phyloP scores from a whole-genome alignment of 2,888 invertebrate species.

The Opisthograptis luteolata region DNA sequence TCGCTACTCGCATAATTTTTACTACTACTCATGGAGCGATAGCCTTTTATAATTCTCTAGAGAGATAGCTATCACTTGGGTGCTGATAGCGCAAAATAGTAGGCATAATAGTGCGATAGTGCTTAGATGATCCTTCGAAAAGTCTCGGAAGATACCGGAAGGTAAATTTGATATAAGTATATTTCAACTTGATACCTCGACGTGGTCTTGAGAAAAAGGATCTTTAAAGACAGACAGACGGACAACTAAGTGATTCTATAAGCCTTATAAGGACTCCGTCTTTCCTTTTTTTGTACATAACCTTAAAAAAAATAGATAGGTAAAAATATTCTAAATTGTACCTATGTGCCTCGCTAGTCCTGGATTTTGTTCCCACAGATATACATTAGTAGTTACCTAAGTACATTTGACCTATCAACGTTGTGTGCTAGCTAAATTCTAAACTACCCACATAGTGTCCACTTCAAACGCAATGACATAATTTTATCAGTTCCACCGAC shows the following conservation, averaged over 20 bases:
- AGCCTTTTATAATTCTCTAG: slow-evolving; percentile 1
- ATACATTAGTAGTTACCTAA: too few relatives aligned
- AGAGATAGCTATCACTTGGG: slow-evolving; percentile 8
- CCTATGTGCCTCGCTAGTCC: background rate
- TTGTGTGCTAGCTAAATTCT: background rate
- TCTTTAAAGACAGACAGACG: too few relatives aligned
- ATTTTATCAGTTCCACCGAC: slow-evolving; percentile 17
- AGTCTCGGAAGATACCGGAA: background rate
- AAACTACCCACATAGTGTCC: slow-evolving; percentile 3
- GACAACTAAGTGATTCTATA: too few relatives aligned
- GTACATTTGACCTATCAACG: too few relatives aligned
- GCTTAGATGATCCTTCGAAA: background rate
- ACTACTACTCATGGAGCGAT: slow-evolving; percentile 8
- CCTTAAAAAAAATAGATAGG: too few relatives aligned
- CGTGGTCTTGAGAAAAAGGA: too few relatives aligned
- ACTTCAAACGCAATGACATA: slow-evolving; percentile 18
- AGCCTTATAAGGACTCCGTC: too few relatives aligned
- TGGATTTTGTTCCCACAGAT: too few relatives aligned
- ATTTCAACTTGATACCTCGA: too few relatives aligned
- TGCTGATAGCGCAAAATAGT: background rate
- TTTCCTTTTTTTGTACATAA: too few relatives aligned
- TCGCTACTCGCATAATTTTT: background rate
- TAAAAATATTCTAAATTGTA: too few relatives aligned
- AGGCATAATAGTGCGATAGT: background rate
- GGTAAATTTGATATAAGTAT: too few relatives aligned